Evolutionary conservation across 2,888 invertebrate genomes (phyloP), one percentile per base, ranked within the genome.

Genomic region (Leucoma salicis): DNA sequence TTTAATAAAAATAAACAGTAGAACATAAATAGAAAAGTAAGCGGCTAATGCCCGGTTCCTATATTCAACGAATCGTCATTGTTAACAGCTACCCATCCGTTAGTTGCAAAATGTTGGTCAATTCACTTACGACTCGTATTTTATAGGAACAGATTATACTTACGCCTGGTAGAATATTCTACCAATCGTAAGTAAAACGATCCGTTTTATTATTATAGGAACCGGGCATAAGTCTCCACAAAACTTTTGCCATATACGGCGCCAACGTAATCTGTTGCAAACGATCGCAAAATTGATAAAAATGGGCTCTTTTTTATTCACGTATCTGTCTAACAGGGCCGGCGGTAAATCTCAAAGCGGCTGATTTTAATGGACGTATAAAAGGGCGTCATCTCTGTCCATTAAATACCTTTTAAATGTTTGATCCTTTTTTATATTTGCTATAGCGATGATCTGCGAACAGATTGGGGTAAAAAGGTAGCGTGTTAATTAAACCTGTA

Each of bases 331-430:
- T 68, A 78, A 74, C 70, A 65, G 73, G 65, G 64, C 60, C 63
- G 56, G 71, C 74, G 74, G 76, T 80, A 78, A 82, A 82, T 78
- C 82, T 87, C 82, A 82, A 84, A 86, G 83, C 87, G 82, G 59
- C 69, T 69, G 69, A 75, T 82, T 83, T 84, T 85, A 89, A 88
- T 86, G 87, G 87, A 82, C 71, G 77, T 70, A 78, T 82, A 87
- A 89, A 88, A 82, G 83, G 85, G 78, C 78, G 79, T 78, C 82
- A 84, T 82, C 76, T 76, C 78, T 80, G 79, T 86, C 85, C 87
- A 88, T 88, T 87, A 87, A 85, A 88, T 87, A 87, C 82, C 81
- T 86, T 88, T 85, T 83, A 88, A 88, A 82, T 82, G 87, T 88
- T 89, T 88, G 89, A 89, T 89, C 89, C 86, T 82, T 87, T 85